Conservation (phyloP, 2,888 invertebrate genomes). For the Andrena bicolor region DNA sequence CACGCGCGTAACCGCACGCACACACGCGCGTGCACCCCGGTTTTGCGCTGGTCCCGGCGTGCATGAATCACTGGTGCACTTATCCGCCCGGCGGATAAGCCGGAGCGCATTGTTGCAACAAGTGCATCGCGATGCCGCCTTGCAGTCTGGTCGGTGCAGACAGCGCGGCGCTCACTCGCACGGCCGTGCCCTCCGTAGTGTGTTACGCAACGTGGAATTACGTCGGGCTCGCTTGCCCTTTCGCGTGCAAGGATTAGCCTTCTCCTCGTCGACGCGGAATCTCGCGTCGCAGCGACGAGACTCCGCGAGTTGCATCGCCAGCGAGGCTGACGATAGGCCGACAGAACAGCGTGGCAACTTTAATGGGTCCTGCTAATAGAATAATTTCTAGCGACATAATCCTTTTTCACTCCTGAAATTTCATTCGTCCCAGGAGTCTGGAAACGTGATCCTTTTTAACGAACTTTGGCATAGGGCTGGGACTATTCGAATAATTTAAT, state of each 20-base stretch:
- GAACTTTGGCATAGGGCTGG: too few species aligned
- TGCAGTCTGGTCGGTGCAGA: constrained; percentile 82
- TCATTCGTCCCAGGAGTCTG: too few species aligned
- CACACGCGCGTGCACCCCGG: constrained; percentile 19
- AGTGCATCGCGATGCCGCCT: constrained; percentile 77
- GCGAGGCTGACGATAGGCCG: background rate
- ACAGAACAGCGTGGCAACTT: background rate
- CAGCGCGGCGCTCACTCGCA: constrained; percentile 78
- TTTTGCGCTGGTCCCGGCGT: constrained; percentile 33
- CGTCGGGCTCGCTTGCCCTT: constrained; percentile 36
- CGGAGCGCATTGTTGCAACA: constrained; percentile 76
- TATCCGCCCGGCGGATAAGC: constrained; percentile 63
- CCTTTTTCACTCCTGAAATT: too few species aligned
- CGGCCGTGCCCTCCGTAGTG: constrained; percentile 42
- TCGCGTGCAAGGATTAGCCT: constrained; percentile 24
- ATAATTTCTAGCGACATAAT: too few species aligned
- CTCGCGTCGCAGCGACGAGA: background rate
- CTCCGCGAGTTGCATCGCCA: constrained; percentile 14
- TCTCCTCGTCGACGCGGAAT: constrained; percentile 13
- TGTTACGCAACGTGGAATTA: constrained; percentile 59
- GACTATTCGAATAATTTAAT: too few species aligned
- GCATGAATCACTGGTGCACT: constrained; percentile 63
- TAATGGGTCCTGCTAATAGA: background rate
- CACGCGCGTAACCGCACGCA: constrained; percentile 24
- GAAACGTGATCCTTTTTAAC: too few species aligned